Percentiles rank a stretch among this genome's conserved stretches.
These are phyloP conservation scores for Macrocentrus cingulum DNA, from an alignment of 1,140 invertebrate genomes.

Conservation along the genomic window DNA sequence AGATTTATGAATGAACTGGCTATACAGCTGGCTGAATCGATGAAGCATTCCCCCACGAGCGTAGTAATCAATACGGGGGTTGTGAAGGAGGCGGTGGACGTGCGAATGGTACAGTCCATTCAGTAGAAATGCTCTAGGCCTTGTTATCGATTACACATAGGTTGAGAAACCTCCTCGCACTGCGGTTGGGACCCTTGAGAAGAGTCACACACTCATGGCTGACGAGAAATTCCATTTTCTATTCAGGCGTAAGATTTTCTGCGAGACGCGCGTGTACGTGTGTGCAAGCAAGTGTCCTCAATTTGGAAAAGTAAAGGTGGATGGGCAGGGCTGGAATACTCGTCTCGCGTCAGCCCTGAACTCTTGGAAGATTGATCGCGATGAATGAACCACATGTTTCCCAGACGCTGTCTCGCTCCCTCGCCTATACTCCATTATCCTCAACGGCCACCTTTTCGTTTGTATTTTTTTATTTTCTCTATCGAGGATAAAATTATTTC, in stretches of 20 bases:
- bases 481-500: too few relatives aligned
- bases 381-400: constrained; percentile 26
- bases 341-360: constrained; percentile 20
- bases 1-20: constrained; percentile 54
- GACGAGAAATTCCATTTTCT: background rate
- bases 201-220: too few relatives aligned
- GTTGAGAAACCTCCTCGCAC: constrained; percentile 37
- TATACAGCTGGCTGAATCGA: constrained; percentile 53
- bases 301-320: constrained; percentile 16
- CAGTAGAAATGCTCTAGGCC: constrained; percentile 46
- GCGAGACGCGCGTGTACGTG: constrained; percentile 1
- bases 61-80: constrained; percentile 53
- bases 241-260: constrained; percentile 1
- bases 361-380: constrained; percentile 8
- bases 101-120: constrained; percentile 52
- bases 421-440: too few relatives aligned
- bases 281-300: constrained; percentile 20
- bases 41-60: constrained; percentile 44
- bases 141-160: constrained; percentile 52
- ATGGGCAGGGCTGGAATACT: constrained; percentile 19
- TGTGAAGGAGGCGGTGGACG: constrained; percentile 32
- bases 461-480: background rate
- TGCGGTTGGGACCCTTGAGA: background rate
- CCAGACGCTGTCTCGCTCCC: too few relatives aligned
- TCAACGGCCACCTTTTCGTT: background rate